These are phyloP conservation scores for Atethmia centrago DNA, from an alignment of 2,888 invertebrate species.

Conservation along the genomic window DNA sequence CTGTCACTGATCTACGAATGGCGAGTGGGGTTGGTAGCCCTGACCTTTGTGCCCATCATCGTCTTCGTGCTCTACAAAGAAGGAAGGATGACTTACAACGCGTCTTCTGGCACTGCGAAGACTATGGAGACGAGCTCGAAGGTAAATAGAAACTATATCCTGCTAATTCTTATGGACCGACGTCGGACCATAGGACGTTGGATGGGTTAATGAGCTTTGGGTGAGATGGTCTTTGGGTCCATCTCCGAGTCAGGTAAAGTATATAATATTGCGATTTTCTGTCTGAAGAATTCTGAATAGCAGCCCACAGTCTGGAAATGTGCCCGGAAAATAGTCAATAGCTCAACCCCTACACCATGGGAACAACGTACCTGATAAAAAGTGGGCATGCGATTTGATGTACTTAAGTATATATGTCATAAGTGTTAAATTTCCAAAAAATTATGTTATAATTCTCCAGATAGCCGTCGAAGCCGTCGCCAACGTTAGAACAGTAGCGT, in stretches of 20 bases:
- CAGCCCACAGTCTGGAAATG: background rate
- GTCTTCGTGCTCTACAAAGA: slow-evolving; percentile 92
- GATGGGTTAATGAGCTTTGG: background rate
- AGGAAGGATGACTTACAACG: slow-evolving; percentile 92
- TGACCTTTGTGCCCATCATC: slow-evolving; percentile 94
- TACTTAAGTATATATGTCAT: too few relatives aligned
- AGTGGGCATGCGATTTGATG: background rate
- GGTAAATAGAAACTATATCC: slow-evolving; percentile 79
- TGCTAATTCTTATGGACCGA: background rate
- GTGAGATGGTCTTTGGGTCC: background rate
- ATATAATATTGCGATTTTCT: background rate
- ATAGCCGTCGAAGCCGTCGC: slow-evolving; percentile 95
- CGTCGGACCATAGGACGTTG: background rate
- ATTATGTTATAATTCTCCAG: slow-evolving; percentile 73
- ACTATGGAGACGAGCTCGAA: slow-evolving; percentile 94
- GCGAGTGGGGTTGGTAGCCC: slow-evolving; percentile 93
- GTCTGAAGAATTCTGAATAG: background rate
- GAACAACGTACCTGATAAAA: background rate
- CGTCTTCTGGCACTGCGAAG: slow-evolving; percentile 92
- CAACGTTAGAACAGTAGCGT: slow-evolving; percentile 94
- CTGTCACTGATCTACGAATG: slow-evolving; percentile 94
- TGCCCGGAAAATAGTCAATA: background rate
- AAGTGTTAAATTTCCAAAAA: background rate
- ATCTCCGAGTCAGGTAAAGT: background rate
- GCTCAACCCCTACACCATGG: background rate